Base-by-base conservation (phyloP, 2,797 vertebrate species). In the Oreortyx pictus region DNA sequence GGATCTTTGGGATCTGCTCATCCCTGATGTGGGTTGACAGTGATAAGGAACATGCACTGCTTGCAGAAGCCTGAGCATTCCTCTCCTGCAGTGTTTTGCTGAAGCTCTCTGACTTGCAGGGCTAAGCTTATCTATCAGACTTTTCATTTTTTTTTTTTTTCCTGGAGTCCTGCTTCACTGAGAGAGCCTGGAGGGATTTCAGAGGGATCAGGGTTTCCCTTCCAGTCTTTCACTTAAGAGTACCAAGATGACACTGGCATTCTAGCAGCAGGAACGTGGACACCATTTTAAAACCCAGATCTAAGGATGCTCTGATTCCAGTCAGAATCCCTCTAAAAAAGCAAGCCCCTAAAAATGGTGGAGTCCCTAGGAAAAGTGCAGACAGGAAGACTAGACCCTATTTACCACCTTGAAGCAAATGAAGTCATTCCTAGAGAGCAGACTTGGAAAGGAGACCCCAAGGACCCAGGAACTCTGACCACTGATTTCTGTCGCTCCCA, bases 21-120 rank as follows among this genome's bases (percentile, higher is more conserved):
- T 62, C 18, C 41, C 35, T 17, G 25, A 20, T 60, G 35, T 41
- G n/a, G 61, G 35, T 12, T 72, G 70, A 54, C 54, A 39, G 65
- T 2, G 66, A 59, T 22, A 47, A 54, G 67, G 39, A 11, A 22
- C 3, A 22, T 0, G 0, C 0, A 2, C 12, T 44, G 10, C 27
- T 52, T 47, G 59, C 46, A 57, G 52, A 65, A 77, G 25, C n/a
- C n/a, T 35, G 50, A 37, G 16, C 19, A 6, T 22, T 14, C 35
- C 81, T 24, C 66, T 77, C 56, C 57, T 65, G 41, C 14, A 4
- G 41, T 2, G 33, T 27, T 49, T 52, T 29, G 49, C 56, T 47
- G 70, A 73, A 64, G 44, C 29, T 54, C 54, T 76, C 20, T 12
- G 14, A 10, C 37, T 70, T 70, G 62, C 82, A 79, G 52, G 52